phyloP scores from a whole-genome alignment of 2,797 vertebrate genomes.

The Chaunax sp. region DNA sequence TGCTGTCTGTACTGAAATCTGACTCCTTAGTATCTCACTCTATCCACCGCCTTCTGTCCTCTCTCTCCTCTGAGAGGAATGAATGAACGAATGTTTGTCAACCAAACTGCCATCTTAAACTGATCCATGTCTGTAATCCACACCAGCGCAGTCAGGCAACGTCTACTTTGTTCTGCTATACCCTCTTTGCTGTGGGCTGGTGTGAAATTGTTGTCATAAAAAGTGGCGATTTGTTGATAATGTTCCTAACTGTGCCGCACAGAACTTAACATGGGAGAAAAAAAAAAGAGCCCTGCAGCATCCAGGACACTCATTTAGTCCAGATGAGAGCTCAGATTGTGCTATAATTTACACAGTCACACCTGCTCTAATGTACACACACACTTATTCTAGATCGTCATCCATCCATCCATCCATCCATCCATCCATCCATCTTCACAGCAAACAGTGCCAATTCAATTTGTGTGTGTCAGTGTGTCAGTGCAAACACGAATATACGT shows the following conservation, averaged over 20 bases:
- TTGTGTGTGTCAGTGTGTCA: conserved; percentile 15
- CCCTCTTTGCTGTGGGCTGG: conserved; percentile 25
- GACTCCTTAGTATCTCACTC: conserved; percentile 42
- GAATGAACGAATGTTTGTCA: conserved; percentile 24
- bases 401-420: conserved; percentile 14
- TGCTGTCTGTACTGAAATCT: conserved; percentile 8
- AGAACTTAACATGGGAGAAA: conserved; percentile 12
- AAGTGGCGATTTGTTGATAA: conserved; percentile 15
- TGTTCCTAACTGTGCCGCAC: neutral
- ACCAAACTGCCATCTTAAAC: conserved; percentile 10
- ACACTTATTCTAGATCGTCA: conserved; percentile 43
- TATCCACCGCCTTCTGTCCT: conserved; percentile 26
- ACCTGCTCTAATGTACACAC: conserved; percentile 10
- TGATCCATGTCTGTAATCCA: conserved; percentile 10
- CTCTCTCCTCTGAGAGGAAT: conserved; percentile 8
- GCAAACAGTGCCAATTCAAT: conserved; percentile 33
- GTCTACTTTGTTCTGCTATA: conserved; percentile 2
- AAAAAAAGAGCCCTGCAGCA: conserved; percentile 9
- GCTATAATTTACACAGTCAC: conserved; percentile 29
- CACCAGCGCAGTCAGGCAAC: neutral
- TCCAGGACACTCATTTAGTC: conserved; percentile 34
- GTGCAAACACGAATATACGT: neutral
- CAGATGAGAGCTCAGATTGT: conserved; percentile 31
- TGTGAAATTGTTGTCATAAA: conserved; percentile 31
- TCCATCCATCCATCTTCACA: conserved; percentile 22